Percentiles rank a stretch among this genome's conserved stretches.
Conservation (phyloP, 2,113 vertebrate genomes). For the Dromiciops gliroides region DNA sequence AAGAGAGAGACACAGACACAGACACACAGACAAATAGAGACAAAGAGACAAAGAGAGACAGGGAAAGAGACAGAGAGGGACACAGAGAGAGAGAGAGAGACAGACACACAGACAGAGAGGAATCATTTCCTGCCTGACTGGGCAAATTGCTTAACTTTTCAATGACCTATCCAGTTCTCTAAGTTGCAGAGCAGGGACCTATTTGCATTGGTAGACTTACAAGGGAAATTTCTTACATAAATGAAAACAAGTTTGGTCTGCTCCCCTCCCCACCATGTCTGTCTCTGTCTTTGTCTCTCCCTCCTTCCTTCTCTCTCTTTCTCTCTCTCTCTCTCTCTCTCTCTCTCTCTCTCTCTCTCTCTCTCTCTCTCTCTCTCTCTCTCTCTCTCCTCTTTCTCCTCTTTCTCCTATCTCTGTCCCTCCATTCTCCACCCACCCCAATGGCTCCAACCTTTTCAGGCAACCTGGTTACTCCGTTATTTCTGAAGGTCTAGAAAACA, state of each 20-base stretch:
- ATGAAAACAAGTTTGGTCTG: neutral
- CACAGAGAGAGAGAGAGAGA: too few species aligned
- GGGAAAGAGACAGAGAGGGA: too few species aligned
- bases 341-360: neutral
- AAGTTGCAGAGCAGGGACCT: neutral
- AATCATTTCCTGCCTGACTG: neutral
- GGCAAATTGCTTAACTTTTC: neutral
- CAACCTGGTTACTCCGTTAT: neutral
- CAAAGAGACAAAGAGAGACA: too few species aligned
- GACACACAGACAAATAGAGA: too few species aligned
- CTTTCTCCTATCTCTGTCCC: neutral
- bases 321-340: too few species aligned
- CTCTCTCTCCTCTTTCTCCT: too few species aligned
- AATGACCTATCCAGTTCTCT: neutral
- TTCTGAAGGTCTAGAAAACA: neutral
- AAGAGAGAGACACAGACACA: too few species aligned
- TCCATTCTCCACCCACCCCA: neutral
- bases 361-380: too few species aligned
- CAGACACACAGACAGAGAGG: neutral
- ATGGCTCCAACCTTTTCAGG: neutral
- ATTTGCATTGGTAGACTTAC: neutral
- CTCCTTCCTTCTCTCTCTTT: too few species aligned
- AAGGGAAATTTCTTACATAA: neutral
- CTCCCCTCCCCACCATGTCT: neutral
- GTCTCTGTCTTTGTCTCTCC: neutral